Conservation (phyloP, 2,113 vertebrate genomes). For the Microtus ochrogaster region DNA sequence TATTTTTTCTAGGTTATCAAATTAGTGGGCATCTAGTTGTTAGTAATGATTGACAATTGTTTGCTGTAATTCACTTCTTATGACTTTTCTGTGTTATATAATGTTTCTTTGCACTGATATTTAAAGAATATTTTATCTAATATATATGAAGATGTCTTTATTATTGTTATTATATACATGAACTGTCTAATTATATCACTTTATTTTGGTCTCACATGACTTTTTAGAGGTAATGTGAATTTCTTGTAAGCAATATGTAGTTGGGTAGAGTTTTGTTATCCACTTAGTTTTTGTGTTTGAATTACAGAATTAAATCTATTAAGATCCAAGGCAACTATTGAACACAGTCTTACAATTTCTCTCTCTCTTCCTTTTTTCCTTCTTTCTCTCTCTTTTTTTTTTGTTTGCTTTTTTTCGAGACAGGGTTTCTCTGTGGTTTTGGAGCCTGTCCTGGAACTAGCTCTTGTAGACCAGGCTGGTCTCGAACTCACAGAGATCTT, state of each 20-base stretch:
- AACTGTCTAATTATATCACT: not conserved
- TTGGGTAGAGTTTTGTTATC: not conserved
- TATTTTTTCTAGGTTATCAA: not conserved
- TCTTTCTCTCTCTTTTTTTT: too few relatives aligned
- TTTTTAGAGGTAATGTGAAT: not conserved
- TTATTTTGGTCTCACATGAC: not conserved
- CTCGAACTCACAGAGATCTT: too few relatives aligned
- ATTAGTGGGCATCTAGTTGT: not conserved
- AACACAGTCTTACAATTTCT: too few relatives aligned
- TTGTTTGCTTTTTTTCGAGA: too few relatives aligned
- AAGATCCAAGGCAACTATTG: too few relatives aligned
- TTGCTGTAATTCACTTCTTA: not conserved
- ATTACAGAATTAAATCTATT: too few relatives aligned
- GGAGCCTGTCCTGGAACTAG: too few relatives aligned
- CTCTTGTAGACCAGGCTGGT: too few relatives aligned
- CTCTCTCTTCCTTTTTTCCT: too few relatives aligned
- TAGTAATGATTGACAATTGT: not conserved
- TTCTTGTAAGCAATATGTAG: not conserved
- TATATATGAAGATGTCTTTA: not conserved
- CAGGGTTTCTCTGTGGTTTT: too few relatives aligned
- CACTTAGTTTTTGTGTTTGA: not conserved
- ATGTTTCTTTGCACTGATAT: not conserved
- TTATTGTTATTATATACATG: not conserved
- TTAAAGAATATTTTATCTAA: not conserved
- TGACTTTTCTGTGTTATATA: not conserved